Evolutionary conservation across 1,140 invertebrate genomes (phyloP).

Genomic region (Drosophila navojoa): DNA sequence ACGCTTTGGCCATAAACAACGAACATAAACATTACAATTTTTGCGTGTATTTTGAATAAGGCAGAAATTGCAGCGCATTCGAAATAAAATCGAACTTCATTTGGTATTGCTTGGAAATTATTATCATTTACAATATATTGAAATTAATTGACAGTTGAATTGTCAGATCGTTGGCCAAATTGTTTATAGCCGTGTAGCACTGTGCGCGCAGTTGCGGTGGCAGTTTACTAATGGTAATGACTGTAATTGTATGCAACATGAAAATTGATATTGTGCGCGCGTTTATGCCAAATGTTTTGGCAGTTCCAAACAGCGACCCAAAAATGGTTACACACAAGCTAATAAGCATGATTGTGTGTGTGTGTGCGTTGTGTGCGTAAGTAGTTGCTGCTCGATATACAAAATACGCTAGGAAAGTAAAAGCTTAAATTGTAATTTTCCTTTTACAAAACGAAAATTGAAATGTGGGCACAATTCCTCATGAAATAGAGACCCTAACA

Average conservation of each 20-base stretch:
- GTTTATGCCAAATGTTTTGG: conserved; percentile 74
- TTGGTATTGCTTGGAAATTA: conserved; percentile 60
- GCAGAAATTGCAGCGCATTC: conserved; percentile 40
- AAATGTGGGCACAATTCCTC: too few relatives aligned
- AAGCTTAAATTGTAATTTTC: not conserved
- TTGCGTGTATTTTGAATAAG: conserved; percentile 63
- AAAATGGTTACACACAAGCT: conserved; percentile 58
- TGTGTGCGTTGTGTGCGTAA: conserved; percentile 13
- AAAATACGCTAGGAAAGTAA: not conserved
- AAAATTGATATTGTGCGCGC: conserved; percentile 76
- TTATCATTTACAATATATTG: conserved; percentile 82
- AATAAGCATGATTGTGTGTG: not conserved
- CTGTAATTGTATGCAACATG: conserved; percentile 76
- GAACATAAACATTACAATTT: conserved; percentile 76
- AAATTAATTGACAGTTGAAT: conserved; percentile 82
- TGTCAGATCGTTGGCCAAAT: conserved; percentile 79
- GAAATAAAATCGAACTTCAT: conserved; percentile 20
- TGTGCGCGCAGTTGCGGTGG: conserved; percentile 55
- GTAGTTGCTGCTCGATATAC: not conserved
- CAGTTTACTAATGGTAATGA: conserved; percentile 82
- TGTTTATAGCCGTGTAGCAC: conserved; percentile 57
- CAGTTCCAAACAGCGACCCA: conserved; percentile 58
- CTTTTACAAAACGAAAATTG: not conserved
- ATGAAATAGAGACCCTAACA: too few relatives aligned
- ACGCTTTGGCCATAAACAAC: conserved; percentile 73